Evolutionary conservation across 2,888 invertebrate genomes (phyloP).

Genomic region (Hydroisotoma schaefferi): DNA sequence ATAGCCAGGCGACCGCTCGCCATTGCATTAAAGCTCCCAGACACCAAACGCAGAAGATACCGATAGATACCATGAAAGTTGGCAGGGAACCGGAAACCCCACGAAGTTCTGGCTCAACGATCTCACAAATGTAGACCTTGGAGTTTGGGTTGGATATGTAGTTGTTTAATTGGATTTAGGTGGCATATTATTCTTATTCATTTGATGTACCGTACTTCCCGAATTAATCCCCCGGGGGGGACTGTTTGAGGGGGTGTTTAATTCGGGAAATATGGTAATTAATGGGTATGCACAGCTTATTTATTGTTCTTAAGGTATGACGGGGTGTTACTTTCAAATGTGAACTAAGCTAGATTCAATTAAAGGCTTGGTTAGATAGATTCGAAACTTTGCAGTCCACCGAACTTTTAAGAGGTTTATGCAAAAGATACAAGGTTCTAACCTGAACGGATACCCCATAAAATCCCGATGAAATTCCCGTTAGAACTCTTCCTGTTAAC

Average conservation of each 20-base stretch:
- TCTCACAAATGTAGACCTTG: slow-evolving; percentile 48
- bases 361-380: too few species aligned
- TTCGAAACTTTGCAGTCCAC: neutral
- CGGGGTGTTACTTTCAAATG: too few species aligned
- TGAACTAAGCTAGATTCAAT: too few species aligned
- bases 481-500: slow-evolving; percentile 34
- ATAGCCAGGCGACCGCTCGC: slow-evolving; percentile 41
- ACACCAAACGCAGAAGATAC: slow-evolving; percentile 43
- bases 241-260: too few species aligned
- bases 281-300: too few species aligned
- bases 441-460: slow-evolving; percentile 46
- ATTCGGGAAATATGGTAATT: too few species aligned
- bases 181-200: neutral
- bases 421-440: neutral
- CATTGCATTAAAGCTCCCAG: slow-evolving; percentile 41
- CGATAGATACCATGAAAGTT: slow-evolving; percentile 45
- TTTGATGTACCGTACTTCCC: too few species aligned
- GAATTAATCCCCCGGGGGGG: too few species aligned
- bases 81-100: slow-evolving; percentile 46
- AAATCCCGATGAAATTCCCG: slow-evolving; percentile 46
- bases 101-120: slow-evolving; percentile 43
- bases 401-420: neutral
- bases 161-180: too few species aligned
- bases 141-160: too few species aligned
- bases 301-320: too few species aligned